These are phyloP conservation scores for Carassius carassius DNA, from an alignment of 2,113 vertebrate species.

Conservation along the genomic window DNA sequence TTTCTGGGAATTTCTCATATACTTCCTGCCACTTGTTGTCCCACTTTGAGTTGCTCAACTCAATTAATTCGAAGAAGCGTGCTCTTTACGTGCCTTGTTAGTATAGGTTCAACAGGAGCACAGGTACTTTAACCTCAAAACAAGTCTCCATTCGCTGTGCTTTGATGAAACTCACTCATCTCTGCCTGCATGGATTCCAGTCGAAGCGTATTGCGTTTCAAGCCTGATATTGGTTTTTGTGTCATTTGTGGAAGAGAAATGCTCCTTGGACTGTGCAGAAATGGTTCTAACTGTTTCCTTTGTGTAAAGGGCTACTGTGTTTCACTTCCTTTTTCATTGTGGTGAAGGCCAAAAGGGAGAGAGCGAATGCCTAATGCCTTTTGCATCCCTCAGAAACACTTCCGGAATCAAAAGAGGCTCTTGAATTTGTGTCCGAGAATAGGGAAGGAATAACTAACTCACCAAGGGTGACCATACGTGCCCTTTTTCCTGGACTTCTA, in stretches of 20 bases:
- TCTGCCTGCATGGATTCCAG: neutral
- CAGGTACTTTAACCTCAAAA: no score
- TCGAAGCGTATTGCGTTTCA: neutral
- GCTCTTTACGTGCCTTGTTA: no score
- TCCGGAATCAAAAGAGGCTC: neutral
- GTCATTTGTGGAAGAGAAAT: slow-evolving; percentile 19
- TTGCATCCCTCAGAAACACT: slow-evolving; percentile 18
- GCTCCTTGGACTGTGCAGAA: slow-evolving; percentile 25
- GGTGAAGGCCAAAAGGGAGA: neutral
- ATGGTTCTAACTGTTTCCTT: slow-evolving; percentile 46
- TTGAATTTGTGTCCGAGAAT: neutral
- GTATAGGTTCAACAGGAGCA: no score
- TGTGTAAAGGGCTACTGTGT: slow-evolving; percentile 15
- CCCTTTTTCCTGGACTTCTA: no score
- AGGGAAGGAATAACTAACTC: neutral
- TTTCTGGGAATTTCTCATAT: slow-evolving; percentile 28
- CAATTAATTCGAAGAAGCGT: no score
- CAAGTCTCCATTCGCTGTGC: no score
- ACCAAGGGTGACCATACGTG: no score
- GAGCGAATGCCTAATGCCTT: neutral
- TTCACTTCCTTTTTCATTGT: slow-evolving; percentile 50
- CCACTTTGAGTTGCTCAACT: neutral
- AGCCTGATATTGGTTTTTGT: slow-evolving; percentile 4
- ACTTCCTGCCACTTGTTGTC: neutral
- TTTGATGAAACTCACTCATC: no score